A percentile compares a stretch with the other conserved stretches of the same genome.
Evolutionary conservation across 2,888 invertebrate genomes (phyloP).

Genomic region (Sarcophaga caerulescens): DNA sequence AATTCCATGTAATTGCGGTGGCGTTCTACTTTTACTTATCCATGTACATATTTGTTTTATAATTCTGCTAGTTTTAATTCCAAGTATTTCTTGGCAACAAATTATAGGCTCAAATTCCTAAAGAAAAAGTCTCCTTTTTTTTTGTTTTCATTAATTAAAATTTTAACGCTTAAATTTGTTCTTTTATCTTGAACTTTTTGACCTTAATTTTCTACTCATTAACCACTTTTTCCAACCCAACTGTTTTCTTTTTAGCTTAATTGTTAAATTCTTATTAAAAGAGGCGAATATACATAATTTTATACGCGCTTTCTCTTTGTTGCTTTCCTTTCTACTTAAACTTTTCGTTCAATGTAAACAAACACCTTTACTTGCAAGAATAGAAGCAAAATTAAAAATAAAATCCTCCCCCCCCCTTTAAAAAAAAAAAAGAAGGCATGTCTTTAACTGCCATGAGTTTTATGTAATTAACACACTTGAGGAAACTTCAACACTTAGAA

Average conservation of each 20-base stretch:
- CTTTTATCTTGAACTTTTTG: constrained; percentile 16
- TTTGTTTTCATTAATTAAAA: constrained; percentile 44
- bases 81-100: too few relatives aligned
- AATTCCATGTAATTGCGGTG: too few relatives aligned
- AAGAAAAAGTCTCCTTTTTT: neutral
- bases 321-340: constrained; percentile 1
- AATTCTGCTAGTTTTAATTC: too few relatives aligned
- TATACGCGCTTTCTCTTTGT: neutral
- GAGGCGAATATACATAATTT: constrained; percentile 1
- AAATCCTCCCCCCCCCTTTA: neutral
- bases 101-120: neutral
- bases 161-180: constrained; percentile 42
- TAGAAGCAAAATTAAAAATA: neutral
- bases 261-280: constrained; percentile 17
- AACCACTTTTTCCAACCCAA: constrained; percentile 32
- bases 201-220: constrained; percentile 54
- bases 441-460: constrained; percentile 22
- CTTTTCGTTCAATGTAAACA: constrained; percentile 21
- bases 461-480: constrained; percentile 50
- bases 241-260: constrained; percentile 26
- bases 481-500: constrained; percentile 32
- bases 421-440: constrained; percentile 2
- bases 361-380: constrained; percentile 16
- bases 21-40: too few relatives aligned
- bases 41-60: too few relatives aligned